Base-by-base conservation (phyloP, 2,797 vertebrate genomes). In the Podargus strigoides region DNA sequence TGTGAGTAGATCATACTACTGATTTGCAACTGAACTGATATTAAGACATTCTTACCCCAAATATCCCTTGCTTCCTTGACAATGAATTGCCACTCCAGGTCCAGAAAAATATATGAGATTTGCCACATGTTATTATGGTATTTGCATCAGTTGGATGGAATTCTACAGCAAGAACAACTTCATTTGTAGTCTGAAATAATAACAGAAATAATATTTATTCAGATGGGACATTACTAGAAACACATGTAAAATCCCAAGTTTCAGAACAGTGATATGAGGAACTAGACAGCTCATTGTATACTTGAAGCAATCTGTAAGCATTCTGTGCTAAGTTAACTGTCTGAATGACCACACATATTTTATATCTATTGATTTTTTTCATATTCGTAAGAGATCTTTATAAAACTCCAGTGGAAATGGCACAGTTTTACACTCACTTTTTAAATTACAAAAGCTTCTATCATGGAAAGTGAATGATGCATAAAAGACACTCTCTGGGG, bases 91-190 rank as follows among this genome's bases (percentile, higher is more conserved):
- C 98, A 26, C 89, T 98, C 99, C 99, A 99, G 70, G 98, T 99
- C 99, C 99, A 99, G 98, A 99, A 99, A 98, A 99, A 99, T 96
- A 99, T 99, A 97, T 99, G 99, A 66, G 99, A 99, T 98, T 99
- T 99, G 32, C 99, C 99, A 89, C 99, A 99, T 24, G 99, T 99
- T 95, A 99, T 98, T 60, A 99, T 99, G 85, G 98, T 99, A 97
- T 98, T 98, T 64, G 98, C 98, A 73, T 99, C 99, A 3, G 99
- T 99, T 47, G 99, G 99, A 96, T 99, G 99, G 93, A 99, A 99
- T 96, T 99, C 99, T 93, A 99, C 98, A 9, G 97, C 98, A 94
- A 99, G 97, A 77, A 99, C 99, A 95, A 99, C 98, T 97, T 99
- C 99, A 77, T 99, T 99, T 73, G 99, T 99, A 88, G 98, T 99